Conservation (phyloP, 2,797 vertebrate genomes). For the Sebastes dallii region DNA sequence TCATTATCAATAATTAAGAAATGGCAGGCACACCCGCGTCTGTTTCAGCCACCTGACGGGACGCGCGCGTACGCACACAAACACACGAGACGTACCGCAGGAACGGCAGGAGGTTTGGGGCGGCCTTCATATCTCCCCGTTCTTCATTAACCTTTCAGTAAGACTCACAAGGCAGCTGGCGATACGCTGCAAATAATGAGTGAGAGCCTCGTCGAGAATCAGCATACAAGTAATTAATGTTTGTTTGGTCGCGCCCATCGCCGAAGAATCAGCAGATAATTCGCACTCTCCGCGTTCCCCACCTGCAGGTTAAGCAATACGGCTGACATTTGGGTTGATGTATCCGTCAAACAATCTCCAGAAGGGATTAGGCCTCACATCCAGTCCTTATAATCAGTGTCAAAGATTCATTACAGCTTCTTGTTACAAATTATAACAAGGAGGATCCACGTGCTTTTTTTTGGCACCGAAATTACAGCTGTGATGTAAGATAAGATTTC, state of each 20-base stretch:
- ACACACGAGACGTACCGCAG: conserved; percentile 14
- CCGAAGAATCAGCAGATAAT: conserved; percentile 35
- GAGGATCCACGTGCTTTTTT: not conserved
- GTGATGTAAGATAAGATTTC: not conserved
- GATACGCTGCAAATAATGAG: conserved; percentile 70
- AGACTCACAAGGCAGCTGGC: conserved; percentile 64
- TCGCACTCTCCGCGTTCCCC: conserved; percentile 16
- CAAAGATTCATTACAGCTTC: not conserved
- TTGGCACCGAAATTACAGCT: not conserved
- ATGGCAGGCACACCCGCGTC: conserved; percentile 67
- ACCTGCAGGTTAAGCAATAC: conserved; percentile 53
- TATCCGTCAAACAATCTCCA: conserved; percentile 8
- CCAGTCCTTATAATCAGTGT: conserved; percentile 18
- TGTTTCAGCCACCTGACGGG: conserved; percentile 63
- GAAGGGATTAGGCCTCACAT: not conserved
- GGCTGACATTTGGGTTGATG: conserved; percentile 50
- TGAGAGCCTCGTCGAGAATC: conserved; percentile 41
- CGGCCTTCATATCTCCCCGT: conserved; percentile 51
- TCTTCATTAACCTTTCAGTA: conserved; percentile 78
- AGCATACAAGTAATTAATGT: conserved; percentile 64
- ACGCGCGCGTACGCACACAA: not conserved
- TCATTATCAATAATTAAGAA: conserved; percentile 83
- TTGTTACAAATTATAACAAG: not conserved
- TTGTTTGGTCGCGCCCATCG: conserved; percentile 54
- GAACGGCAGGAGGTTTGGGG: conserved; percentile 53